Conservation (phyloP, 2,888 invertebrate species). For the Hemistola chrysoprasaria region DNA sequence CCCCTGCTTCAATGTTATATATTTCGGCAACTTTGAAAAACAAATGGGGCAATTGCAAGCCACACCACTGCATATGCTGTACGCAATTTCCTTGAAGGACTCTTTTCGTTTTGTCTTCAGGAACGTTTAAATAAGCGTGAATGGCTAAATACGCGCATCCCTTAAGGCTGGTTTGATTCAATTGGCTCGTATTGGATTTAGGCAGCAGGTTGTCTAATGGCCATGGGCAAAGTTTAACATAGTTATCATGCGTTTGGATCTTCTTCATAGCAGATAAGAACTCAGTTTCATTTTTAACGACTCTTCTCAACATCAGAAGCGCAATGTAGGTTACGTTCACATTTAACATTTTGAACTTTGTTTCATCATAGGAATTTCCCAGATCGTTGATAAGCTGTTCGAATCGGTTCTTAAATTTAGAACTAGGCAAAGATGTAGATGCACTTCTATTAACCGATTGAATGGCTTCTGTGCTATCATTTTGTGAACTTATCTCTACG, state of each 20-base stretch:
- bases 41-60: conserved; percentile 19
- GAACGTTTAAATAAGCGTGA: conserved; percentile 13
- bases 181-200: not conserved
- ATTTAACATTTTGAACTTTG: conserved; percentile 16
- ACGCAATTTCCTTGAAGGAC: conserved; percentile 17
- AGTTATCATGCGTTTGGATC: conserved; percentile 15
- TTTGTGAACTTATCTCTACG: no score
- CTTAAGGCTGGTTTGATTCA: not conserved
- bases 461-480: no score
- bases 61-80: conserved; percentile 22
- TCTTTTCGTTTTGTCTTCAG: conserved; percentile 17
- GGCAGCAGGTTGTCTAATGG: conserved; percentile 15
- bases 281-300: conserved; percentile 10
- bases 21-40: conserved; percentile 19
- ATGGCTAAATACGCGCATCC: conserved; percentile 6
- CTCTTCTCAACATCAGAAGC: conserved; percentile 18
- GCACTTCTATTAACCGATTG: no score
- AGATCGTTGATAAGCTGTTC: conserved; percentile 14
- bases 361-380: conserved; percentile 8
- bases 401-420: conserved; percentile 13
- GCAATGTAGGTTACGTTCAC: conserved; percentile 17
- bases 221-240: conserved; percentile 19
- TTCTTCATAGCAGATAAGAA: conserved; percentile 7
- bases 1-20: conserved; percentile 14
- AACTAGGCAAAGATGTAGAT: not conserved